Evolutionary conservation across 2,888 invertebrate species (phyloP).

Genomic region (Prosopocoilus inquinatus): DNA sequence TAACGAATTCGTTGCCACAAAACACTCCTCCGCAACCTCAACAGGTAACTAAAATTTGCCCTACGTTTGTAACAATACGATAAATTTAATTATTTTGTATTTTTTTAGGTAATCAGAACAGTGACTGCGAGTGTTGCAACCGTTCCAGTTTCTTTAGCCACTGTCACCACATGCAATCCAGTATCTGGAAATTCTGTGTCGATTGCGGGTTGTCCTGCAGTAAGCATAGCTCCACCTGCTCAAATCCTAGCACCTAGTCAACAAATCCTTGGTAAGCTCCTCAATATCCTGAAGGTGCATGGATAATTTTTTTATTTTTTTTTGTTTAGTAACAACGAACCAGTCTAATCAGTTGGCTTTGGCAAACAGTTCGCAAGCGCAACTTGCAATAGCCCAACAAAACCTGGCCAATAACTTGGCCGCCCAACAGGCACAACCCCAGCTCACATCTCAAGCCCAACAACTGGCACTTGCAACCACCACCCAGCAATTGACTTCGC

Average conservation of each 20-base stretch:
- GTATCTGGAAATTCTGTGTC: slow-evolving; percentile 56
- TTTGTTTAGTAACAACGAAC: slow-evolving; percentile 45
- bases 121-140: slow-evolving; percentile 61
- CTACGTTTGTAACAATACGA: no score
- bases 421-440: slow-evolving; percentile 39
- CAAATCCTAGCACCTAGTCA: slow-evolving; percentile 52
- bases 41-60: slow-evolving; percentile 31
- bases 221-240: slow-evolving; percentile 59
- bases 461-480: slow-evolving; percentile 44
- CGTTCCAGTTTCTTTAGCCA: slow-evolving; percentile 61
- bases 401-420: slow-evolving; percentile 47
- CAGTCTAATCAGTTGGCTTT: slow-evolving; percentile 46
- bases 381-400: slow-evolving; percentile 48
- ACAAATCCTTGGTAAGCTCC: slow-evolving; percentile 46
- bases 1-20: slow-evolving; percentile 56
- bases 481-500: slow-evolving; percentile 40
- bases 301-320: neutral
- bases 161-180: slow-evolving; percentile 54
- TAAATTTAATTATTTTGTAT: neutral
- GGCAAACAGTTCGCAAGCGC: slow-evolving; percentile 47
- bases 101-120: slow-evolving; percentile 51
- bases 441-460: slow-evolving; percentile 42
- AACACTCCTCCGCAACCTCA: slow-evolving; percentile 49
- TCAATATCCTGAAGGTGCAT: no score
- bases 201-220: slow-evolving; percentile 57